Evolutionary conservation across 1,140 invertebrate species (phyloP), one percentile per base, ranked within the genome.

Genomic region (Euschistus heros): DNA sequence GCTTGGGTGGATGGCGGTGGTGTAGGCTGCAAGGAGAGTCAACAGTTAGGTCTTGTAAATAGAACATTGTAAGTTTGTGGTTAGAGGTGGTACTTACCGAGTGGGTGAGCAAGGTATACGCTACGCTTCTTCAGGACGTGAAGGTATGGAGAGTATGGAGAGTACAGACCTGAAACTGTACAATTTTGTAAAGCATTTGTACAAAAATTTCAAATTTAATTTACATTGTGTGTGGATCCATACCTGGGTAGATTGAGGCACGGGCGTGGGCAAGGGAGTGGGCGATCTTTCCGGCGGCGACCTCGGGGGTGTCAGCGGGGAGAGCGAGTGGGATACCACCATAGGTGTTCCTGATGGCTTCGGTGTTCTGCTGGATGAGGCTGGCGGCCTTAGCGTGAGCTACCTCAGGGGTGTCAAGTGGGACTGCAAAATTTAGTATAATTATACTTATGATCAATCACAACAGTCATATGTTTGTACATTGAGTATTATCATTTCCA

Each of bases 241-340:
- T 77, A 55, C 57, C 50, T 8, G 57, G 66, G 20, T 26, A 57
- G 26, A 79, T 81, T 65, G 80, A 80, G 27, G 81, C 33, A 37
- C 33, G 33, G 27, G 55, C 69, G 59, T 68, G 57, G 27, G 67
- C 66, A 15, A 68, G 66, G 37, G 78, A n/a, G 68, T 68, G 75
- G n/a, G 76, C 79, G 60, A 75, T 62, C 57, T 67, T 68, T 37
- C 68, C 69, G 54, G 63, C 66, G 57, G 66, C 68, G 6, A 70
- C 69, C 55, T 66, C 70, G 22, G 70, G 70, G 55, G 67, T 68
- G 61, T 69, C 68, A 42, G 64, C 69, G n/a, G 68, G 33, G 33
- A 62, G 66, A 15, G 60, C 65, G 30, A 33, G 33, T 13, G 69
- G 61, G 55, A 63, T 62, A 10, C 37, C 66, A 37, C 62, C 46